Base-by-base conservation (phyloP, 2,113 vertebrate species). In the Microcebus griseorufus region DNA sequence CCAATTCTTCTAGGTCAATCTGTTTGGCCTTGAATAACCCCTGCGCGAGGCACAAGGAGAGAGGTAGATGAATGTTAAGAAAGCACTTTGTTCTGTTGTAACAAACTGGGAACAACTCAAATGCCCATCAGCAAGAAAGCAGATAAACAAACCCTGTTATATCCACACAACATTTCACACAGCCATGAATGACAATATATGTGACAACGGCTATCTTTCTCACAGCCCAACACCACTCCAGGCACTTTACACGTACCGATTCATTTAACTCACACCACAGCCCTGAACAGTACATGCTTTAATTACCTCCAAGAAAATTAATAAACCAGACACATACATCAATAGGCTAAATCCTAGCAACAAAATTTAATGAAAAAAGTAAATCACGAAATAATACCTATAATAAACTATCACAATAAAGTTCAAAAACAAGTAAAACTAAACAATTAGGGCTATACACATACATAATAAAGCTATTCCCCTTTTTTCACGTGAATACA, bases 301-400 rank as follows among this genome's bases (percentile, higher is more conserved):
- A 88, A 73, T 92, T 73, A 84, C 79, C 65, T 62, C 39, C 32
- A 86, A 48, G 42, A 86, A 88, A 92, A 94, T 88, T 27, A 85
- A 80, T 76, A 23, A 94, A 97, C n/a, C 32, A 88, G 39, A 97
- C 62, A 94, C 7, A 93, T 48, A 58, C 37, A 64, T 32, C 14
- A 29, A 92, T 60, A 79, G 22, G 51, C 90, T 72, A 91, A 91
- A 88, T 91, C 81, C 76, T 39, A 81, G 53, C 60, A 81, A 91
- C 45, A 78, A 88, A 94, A 78, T 60, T 62, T 76, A 95, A 67
- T 73, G 53, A 84, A 87, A 91, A 86, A 88, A 55, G 34, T 85
- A 92, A 83, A 83, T 84, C 64, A 85, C 20, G 70, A 64, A 81
- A 88, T 65, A 39, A 62, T 65, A 83, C 5, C 75, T 32, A 88